Conservation (phyloP, 2,888 invertebrate species). For the Monopis laevigella region DNA sequence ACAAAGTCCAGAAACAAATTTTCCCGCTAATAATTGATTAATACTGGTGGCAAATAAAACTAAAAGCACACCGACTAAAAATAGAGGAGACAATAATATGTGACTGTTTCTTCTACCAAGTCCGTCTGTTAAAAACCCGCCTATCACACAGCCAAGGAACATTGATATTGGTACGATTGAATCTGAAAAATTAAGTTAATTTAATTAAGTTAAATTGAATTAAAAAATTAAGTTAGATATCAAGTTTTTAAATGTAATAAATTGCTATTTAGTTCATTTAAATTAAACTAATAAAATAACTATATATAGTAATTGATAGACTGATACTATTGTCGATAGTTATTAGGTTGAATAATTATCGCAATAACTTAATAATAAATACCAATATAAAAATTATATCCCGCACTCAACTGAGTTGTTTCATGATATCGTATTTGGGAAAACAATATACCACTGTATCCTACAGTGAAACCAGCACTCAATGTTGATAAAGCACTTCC, state of each 20-base stretch:
- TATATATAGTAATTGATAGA: no score
- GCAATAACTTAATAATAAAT: no score
- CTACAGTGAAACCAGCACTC: conserved; percentile 29
- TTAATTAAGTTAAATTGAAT: no score
- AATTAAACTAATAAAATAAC: no score
- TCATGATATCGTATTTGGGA: conserved; percentile 29
- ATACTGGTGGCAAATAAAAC: conserved; percentile 28
- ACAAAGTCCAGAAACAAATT: conserved; percentile 31
- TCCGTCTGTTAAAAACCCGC: conserved; percentile 33
- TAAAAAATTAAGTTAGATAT: no score
- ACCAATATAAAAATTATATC: no score
- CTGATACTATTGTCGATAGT: no score
- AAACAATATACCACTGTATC: conserved; percentile 31
- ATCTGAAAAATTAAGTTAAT: conserved; percentile 26
- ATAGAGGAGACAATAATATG: conserved; percentile 27
- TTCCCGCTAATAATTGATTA: conserved; percentile 27
- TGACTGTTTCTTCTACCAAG: conserved; percentile 32
- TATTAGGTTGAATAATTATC: no score
- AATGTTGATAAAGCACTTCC: conserved; percentile 29
- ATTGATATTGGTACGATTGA: conserved; percentile 31
- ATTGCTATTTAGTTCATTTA: no score
- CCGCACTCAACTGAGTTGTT: no score
- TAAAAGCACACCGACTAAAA: conserved; percentile 30
- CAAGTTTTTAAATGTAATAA: no score
- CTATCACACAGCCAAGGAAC: conserved; percentile 30